Evolutionary conservation across 2,113 vertebrate species (phyloP).

Genomic region (Tupaia chinensis): DNA sequence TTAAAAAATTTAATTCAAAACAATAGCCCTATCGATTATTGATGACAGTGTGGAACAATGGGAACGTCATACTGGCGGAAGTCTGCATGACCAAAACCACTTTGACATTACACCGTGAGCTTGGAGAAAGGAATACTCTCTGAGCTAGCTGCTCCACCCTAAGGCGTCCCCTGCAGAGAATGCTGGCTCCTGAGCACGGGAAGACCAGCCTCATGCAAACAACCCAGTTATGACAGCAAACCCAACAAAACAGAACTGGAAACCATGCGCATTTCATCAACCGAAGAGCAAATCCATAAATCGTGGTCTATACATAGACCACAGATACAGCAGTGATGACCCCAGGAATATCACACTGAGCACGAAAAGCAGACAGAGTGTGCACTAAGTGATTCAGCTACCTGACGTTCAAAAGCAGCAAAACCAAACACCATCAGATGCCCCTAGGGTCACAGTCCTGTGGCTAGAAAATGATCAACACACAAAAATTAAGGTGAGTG

Average conservation of each 20-base stretch:
- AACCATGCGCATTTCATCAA: neutral
- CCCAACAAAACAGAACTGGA: neutral
- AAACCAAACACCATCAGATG: rapidly evolving
- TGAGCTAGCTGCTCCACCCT: neutral
- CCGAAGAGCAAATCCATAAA: neutral
- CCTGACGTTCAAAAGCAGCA: neutral
- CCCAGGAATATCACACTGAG: rapidly evolving
- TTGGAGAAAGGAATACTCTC: neutral
- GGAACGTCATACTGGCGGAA: neutral
- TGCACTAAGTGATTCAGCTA: no score
- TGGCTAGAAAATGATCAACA: neutral
- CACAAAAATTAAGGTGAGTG: no score
- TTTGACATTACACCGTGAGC: neutral
- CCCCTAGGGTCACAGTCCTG: neutral
- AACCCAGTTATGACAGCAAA: neutral
- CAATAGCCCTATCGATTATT: neutral
- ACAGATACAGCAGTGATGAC: neutral
- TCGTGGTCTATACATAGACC: rapidly evolving
- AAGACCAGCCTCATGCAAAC: neutral
- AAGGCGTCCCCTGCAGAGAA: neutral
- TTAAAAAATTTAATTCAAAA: neutral
- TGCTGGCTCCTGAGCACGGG: neutral
- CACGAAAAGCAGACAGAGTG: neutral
- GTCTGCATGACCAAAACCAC: neutral
- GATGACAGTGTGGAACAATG: no score